Evolutionary conservation across 2,797 vertebrate genomes (phyloP), one percentile per base, ranked within the genome.

Genomic region (Pipistrellus nathusii): DNA sequence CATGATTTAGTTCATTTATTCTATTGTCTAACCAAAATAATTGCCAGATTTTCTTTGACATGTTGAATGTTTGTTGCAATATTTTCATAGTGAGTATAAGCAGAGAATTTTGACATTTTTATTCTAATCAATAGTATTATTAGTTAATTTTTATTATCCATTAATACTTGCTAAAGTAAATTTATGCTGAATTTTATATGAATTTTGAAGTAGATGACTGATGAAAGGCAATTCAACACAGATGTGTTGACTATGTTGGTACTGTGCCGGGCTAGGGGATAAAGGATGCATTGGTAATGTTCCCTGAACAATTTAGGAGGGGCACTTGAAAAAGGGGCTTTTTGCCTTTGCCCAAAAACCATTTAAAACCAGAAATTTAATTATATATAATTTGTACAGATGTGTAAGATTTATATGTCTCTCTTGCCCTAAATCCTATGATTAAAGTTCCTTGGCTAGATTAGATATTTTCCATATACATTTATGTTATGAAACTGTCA

Each of bases 351-450:
- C 75, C 78, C 69, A 20, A 72, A 87, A 46, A 46, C 23, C 72
- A 23, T 77, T 84, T 93, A 30, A 88, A 92, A 62, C 5, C 55
- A 89, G 44, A 95, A 72, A 93, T 86, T 81, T 85, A 95, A 78
- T 91, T 89, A 66, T 5, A 12, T 23, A 48, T 82, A 27, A 93
- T 72, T 83, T 85, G 25, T 51, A 48, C 7, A 35, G n/a, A 32
- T 75, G 32, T 23, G 11, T 64, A 86, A 72, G 4, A 78, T 78
- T 87, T 86, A 59, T 76, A 57, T 71, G 5, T 91, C 27, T 93
- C 27, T 75, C n/a, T 94, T 89, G 2, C 8, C 18, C 14, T 87
- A 90, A 93, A 51, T 53, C 20, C 5, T 85, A 6, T 75, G 55
- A 78, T 53, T 88, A 88, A 75, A 84, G 57, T 15, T 95, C 20